Evolutionary conservation across 2,888 invertebrate genomes (phyloP).

Genomic region (Luperina testacea): DNA sequence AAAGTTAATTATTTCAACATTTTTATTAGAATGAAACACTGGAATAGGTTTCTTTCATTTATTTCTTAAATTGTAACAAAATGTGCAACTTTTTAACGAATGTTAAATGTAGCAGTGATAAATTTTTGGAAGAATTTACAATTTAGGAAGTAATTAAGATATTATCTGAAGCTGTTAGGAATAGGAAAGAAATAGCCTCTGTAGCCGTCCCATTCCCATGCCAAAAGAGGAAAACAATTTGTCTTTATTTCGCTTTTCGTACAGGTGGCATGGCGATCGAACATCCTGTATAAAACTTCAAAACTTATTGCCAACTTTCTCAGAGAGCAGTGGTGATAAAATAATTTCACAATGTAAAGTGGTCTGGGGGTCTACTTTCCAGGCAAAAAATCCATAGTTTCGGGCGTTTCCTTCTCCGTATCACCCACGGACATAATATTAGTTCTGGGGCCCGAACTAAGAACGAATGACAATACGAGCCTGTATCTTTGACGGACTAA

Average conservation of each 20-base stretch:
- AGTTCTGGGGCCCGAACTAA: not conserved
- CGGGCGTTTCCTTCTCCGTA: not conserved
- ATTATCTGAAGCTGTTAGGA: not conserved
- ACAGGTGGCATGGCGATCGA: no score
- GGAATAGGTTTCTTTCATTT: not conserved
- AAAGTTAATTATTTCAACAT: not conserved
- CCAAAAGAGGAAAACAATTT: not conserved
- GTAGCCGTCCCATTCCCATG: not conserved
- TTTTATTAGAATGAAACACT: not conserved
- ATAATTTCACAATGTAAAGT: not conserved
- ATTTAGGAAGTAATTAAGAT: not conserved
- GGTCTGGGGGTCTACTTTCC: not conserved
- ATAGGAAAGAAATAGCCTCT: not conserved
- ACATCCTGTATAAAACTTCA: not conserved
- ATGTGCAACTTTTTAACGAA: not conserved
- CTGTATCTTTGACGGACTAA: no score
- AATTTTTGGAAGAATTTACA: not conserved
- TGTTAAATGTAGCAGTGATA: no score
- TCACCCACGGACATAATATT: not conserved
- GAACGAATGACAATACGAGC: no score
- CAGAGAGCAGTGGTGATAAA: not conserved
- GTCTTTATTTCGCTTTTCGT: not conserved
- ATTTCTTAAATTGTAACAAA: conserved; percentile 4
- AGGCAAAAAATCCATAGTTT: not conserved
- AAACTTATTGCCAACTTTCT: not conserved